Evolutionary conservation across 1,140 invertebrate species (phyloP).

Genomic region (Drosophila teissieri): DNA sequence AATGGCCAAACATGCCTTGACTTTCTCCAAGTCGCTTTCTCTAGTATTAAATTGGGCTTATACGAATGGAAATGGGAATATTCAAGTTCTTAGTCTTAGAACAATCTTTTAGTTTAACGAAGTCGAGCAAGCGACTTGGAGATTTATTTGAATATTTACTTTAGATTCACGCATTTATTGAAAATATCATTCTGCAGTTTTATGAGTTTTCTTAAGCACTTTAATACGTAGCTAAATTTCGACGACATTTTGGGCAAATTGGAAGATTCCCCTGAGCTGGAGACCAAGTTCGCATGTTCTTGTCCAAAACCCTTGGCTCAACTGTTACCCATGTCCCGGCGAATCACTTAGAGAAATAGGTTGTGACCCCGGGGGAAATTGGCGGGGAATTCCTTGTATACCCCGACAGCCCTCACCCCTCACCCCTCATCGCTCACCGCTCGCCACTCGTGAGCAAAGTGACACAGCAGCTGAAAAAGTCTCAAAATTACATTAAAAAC

Average conservation of each 20-base stretch:
- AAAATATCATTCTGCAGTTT: too few species aligned
- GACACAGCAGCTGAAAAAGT: conserved; percentile 69
- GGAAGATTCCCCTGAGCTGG: neutral
- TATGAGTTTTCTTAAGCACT: too few species aligned
- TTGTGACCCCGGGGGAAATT: conserved; percentile 5
- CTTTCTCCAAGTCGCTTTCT: neutral
- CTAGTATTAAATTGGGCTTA: too few species aligned
- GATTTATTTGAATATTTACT: too few species aligned
- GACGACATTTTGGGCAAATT: neutral
- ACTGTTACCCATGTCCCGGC: conserved; percentile 25
- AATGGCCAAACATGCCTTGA: neutral
- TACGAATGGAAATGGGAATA: too few species aligned
- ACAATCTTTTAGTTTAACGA: too few species aligned
- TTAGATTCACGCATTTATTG: too few species aligned
- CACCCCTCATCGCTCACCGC: neutral
- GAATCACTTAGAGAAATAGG: conserved; percentile 34
- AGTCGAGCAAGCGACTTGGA: too few species aligned
- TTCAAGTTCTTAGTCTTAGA: too few species aligned
- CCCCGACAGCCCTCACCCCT: neutral
- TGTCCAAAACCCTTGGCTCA: conserved; percentile 6
- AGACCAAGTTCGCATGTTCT: neutral
- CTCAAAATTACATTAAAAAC: conserved; percentile 78
- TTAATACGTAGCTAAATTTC: too few species aligned
- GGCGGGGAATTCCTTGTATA: neutral
- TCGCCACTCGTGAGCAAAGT: conserved; percentile 39